These are phyloP conservation scores for Phylloscopus trochilus DNA, from an alignment of 2,113 vertebrate genomes.

Conservation along the genomic window DNA sequence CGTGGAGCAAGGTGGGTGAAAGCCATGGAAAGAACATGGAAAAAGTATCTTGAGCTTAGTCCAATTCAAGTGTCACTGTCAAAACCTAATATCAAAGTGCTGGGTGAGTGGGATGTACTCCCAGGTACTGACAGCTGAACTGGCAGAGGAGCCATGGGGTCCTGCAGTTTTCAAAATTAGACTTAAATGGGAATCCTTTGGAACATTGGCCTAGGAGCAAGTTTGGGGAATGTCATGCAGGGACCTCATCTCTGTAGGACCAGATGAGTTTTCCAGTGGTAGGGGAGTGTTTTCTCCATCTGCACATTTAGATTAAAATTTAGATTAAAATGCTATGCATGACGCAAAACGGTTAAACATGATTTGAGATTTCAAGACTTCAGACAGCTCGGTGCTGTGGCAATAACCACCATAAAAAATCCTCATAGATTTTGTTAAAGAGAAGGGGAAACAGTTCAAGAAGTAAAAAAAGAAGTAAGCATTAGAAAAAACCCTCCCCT, in stretches of 20 bases:
- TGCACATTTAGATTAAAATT: background rate
- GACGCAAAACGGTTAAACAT: background rate
- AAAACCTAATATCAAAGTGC: background rate
- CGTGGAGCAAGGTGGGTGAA: background rate
- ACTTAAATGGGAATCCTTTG: background rate
- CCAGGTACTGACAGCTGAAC: background rate
- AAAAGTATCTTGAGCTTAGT: background rate
- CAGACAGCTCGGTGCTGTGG: background rate
- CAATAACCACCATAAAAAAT: background rate
- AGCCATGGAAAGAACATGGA: background rate
- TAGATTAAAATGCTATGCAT: background rate
- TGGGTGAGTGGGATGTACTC: background rate
- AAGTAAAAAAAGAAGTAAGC: background rate
- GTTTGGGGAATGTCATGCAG: background rate
- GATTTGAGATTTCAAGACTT: background rate
- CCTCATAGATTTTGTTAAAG: background rate
- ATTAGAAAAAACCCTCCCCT: background rate
- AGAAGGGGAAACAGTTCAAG: background rate
- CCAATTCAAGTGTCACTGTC: background rate
- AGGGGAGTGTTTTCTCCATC: background rate
- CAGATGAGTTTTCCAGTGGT: background rate
- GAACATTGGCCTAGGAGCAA: background rate
- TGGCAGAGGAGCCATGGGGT: background rate
- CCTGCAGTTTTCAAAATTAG: background rate
- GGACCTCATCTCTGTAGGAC: background rate